Conservation (phyloP, 1,140 invertebrate species). For the Cheumatopsyche charites region DNA sequence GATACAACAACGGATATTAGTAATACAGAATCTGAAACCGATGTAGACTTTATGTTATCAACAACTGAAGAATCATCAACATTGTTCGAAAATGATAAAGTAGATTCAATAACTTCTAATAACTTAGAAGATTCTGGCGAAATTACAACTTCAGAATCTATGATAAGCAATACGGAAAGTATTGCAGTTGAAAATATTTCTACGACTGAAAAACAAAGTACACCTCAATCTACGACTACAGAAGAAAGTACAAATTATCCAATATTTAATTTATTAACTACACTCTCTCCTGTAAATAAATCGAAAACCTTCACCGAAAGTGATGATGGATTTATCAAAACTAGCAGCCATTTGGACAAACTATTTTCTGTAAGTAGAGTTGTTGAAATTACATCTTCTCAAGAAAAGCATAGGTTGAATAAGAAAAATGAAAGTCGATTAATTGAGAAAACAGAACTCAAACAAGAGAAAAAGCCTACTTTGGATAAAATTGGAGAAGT, state of each 20-base stretch:
- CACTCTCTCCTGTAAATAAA: slow-evolving; percentile 17
- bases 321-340: slow-evolving; percentile 32
- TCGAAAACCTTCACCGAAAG: slow-evolving; percentile 24
- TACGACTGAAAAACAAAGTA: slow-evolving; percentile 54
- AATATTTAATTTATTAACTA: slow-evolving; percentile 23
- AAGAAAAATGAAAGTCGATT: slow-evolving; percentile 63
- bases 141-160: slow-evolving; percentile 19
- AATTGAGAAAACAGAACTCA: slow-evolving; percentile 59
- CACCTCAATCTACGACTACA: not conserved
- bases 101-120: slow-evolving; percentile 29
- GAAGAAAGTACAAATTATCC: slow-evolving; percentile 39
- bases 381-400: slow-evolving; percentile 68
- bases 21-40: slow-evolving; percentile 33
- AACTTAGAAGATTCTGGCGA: slow-evolving; percentile 22
- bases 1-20: slow-evolving; percentile 40
- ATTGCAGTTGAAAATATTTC: slow-evolving; percentile 52
- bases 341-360: slow-evolving; percentile 59
- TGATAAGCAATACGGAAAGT: slow-evolving; percentile 28
- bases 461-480: slow-evolving; percentile 63
- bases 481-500: slow-evolving; percentile 70
- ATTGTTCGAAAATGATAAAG: not conserved
- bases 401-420: slow-evolving; percentile 63
- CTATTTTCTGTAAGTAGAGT: slow-evolving; percentile 70
- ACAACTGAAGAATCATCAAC: slow-evolving; percentile 37
- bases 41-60: slow-evolving; percentile 34